These are phyloP conservation scores for Rhinichthys osculus DNA, from an alignment of 2,797 vertebrate species.

Conservation along the genomic window DNA sequence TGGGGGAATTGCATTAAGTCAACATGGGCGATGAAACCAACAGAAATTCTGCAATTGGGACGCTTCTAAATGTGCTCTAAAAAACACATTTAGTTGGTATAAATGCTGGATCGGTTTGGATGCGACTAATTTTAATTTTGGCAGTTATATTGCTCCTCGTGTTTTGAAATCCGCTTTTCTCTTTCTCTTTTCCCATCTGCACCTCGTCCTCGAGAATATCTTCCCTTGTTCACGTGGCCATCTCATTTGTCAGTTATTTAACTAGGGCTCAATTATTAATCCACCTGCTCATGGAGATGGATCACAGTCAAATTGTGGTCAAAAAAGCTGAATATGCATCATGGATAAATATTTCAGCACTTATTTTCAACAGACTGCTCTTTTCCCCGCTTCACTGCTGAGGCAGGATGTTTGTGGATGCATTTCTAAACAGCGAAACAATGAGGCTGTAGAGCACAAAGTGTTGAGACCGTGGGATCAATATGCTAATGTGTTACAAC, in stretches of 20 bases:
- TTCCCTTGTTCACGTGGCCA: slow-evolving; percentile 55
- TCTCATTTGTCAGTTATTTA: slow-evolving; percentile 70
- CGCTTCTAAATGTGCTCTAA: background rate
- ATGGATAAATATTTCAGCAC: slow-evolving; percentile 79
- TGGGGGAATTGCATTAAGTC: background rate
- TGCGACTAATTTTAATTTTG: slow-evolving; percentile 1
- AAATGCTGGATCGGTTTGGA: background rate
- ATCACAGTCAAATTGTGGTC: slow-evolving; percentile 61
- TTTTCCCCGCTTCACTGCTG: slow-evolving; percentile 59
- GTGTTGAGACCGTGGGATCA: slow-evolving; percentile 40
- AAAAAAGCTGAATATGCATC: slow-evolving; percentile 79
- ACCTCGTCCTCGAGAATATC: background rate
- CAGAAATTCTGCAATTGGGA: background rate
- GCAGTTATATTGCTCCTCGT: background rate
- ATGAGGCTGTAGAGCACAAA: slow-evolving; percentile 24
- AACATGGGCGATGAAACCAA: background rate
- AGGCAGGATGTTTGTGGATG: slow-evolving; percentile 57
- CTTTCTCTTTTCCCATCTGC: background rate
- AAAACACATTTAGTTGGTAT: slow-evolving; percentile 2
- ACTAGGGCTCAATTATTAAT: slow-evolving; percentile 78
- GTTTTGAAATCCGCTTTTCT: slow-evolving; percentile 15
- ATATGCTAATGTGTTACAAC: slow-evolving; percentile 55
- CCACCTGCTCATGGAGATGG: slow-evolving; percentile 67
- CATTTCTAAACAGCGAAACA: slow-evolving; percentile 39
- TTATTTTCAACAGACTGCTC: slow-evolving; percentile 64